A percentile compares a stretch with the other conserved stretches of the same genome.
Conservation (phyloP, 2,888 invertebrate genomes). For the Andrena bicolor region DNA sequence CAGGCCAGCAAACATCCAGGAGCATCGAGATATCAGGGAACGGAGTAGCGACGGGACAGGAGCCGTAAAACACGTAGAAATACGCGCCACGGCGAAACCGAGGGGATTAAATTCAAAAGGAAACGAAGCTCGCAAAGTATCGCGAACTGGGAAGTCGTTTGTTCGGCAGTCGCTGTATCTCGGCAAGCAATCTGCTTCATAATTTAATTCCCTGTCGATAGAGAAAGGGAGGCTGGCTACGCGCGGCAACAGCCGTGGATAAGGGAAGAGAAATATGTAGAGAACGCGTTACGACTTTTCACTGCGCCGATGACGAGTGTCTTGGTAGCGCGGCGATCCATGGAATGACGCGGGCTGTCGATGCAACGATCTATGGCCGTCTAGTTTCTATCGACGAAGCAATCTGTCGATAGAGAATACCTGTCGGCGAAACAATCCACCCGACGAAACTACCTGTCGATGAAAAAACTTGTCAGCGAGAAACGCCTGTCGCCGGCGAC, state of each 20-base stretch:
- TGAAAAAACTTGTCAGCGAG: conserved; percentile 29
- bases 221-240: not conserved
- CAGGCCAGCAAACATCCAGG: not conserved
- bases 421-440: conserved; percentile 53
- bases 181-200: conserved; percentile 36
- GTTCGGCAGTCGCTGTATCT: conserved; percentile 4
- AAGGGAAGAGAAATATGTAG: conserved; percentile 8
- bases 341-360: conserved; percentile 10
- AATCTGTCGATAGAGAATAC: conserved; percentile 46
- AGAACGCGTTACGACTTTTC: not conserved
- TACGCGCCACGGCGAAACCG: conserved; percentile 4
- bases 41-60: conserved; percentile 17
- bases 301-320: not conserved
- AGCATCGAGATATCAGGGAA: not conserved
- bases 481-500: conserved; percentile 15
- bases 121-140: not conserved
- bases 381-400: conserved; percentile 10
- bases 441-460: conserved; percentile 24
- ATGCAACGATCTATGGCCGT: conserved; percentile 16
- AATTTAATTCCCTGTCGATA: conserved; percentile 38
- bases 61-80: conserved; percentile 15
- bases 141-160: conserved; percentile 35
- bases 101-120: conserved; percentile 27
- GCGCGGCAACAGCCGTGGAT: not conserved
- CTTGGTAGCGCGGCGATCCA: conserved; percentile 11